phyloP scores from a whole-genome alignment of 2,797 vertebrate species.

The Mormyrops attenuatus region DNA sequence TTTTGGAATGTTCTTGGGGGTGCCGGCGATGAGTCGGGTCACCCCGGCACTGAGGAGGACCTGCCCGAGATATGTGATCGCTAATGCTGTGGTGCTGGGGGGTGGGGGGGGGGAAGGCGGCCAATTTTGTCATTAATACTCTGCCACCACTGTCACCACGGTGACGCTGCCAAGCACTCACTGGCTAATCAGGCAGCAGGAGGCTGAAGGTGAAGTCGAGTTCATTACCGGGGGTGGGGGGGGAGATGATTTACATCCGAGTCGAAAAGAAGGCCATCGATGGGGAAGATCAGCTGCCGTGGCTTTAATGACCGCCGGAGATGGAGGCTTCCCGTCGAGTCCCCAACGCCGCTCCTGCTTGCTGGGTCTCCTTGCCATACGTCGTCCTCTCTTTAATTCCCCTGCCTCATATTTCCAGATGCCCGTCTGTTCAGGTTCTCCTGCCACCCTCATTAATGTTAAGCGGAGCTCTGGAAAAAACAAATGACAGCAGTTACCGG shows the following conservation, averaged over 20 bases:
- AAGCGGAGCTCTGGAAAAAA: background rate
- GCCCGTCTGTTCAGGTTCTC: background rate
- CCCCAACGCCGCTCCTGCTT: background rate
- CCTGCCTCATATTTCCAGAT: background rate
- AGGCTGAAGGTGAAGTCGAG: constrained; percentile 1
- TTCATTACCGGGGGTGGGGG: background rate
- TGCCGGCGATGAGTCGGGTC: background rate
- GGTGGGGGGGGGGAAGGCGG: constrained; percentile 39
- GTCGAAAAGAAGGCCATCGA: background rate
- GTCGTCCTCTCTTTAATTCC: background rate
- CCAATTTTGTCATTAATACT: constrained; percentile 54
- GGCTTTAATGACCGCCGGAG: background rate
- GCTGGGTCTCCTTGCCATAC: background rate
- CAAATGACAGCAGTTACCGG: background rate
- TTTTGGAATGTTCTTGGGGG: background rate
- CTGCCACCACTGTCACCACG: constrained; percentile 29
- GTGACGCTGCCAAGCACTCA: constrained; percentile 28
- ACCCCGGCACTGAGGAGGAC: background rate
- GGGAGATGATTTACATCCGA: background rate
- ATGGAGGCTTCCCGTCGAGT: background rate
- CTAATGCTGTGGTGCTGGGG: background rate
- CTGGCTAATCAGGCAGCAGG: constrained; percentile 33
- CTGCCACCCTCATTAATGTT: background rate
- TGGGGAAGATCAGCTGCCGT: background rate
- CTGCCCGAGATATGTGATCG: background rate